Percentiles rank a stretch among this genome's conserved stretches.
phyloP scores from a whole-genome alignment of 2,797 vertebrate species.

The Petrocephalus schoutedeni region DNA sequence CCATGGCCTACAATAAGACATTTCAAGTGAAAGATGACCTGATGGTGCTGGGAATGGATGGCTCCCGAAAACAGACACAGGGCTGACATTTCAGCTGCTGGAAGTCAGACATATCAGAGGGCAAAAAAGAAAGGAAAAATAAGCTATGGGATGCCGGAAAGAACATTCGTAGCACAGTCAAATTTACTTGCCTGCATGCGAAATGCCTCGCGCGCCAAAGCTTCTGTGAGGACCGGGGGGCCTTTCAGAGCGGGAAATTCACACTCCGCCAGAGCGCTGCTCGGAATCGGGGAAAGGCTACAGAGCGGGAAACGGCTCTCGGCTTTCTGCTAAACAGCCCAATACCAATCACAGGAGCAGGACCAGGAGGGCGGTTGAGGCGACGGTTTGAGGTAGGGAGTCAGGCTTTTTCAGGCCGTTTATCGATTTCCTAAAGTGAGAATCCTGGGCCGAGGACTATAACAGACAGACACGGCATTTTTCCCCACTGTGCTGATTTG shows the following conservation, averaged over 20 bases:
- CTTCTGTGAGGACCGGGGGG: background rate
- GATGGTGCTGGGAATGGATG: background rate
- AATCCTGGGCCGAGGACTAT: slow-evolving; percentile 78
- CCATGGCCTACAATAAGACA: background rate
- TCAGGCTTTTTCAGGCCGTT: slow-evolving; percentile 73
- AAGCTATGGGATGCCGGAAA: background rate
- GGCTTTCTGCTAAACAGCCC: background rate
- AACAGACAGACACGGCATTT: slow-evolving; percentile 88
- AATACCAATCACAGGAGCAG: background rate
- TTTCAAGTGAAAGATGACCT: background rate
- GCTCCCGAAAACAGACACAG: background rate
- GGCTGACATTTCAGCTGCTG: background rate
- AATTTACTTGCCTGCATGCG: background rate
- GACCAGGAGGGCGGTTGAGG: background rate
- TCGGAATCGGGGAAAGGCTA: background rate
- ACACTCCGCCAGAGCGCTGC: background rate
- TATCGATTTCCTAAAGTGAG: slow-evolving; percentile 84
- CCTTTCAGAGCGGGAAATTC: background rate
- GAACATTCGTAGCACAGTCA: background rate
- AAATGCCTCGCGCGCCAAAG: background rate
- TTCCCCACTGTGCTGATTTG: slow-evolving; percentile 81
- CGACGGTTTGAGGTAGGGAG: slow-evolving; percentile 44
- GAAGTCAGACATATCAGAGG: background rate
- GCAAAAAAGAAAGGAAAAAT: background rate
- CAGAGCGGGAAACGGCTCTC: background rate